Conservation (phyloP, 2,797 vertebrate genomes). For the Otolemur crassicaudatus region DNA sequence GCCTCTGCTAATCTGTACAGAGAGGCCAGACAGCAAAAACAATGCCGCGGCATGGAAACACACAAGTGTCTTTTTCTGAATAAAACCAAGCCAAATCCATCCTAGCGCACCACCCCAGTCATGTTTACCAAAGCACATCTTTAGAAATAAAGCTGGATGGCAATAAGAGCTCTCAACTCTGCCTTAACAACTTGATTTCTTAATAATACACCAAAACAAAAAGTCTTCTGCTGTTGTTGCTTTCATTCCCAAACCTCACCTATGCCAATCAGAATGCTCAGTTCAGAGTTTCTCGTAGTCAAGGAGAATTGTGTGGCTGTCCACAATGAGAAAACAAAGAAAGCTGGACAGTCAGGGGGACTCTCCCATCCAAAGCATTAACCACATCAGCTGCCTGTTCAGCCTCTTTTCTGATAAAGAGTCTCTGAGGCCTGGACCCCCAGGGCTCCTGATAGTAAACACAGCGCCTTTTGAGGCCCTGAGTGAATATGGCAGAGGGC, state of each 20-base stretch:
- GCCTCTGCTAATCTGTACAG: neutral
- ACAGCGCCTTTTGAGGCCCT: neutral
- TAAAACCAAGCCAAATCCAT: neutral
- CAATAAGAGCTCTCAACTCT: neutral
- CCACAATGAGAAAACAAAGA: neutral
- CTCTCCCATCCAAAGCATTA: neutral
- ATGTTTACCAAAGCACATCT: neutral
- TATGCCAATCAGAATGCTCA: neutral
- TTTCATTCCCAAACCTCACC: neutral
- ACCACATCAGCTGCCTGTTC: fast-evolving
- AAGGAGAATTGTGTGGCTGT: neutral
- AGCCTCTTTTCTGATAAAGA: neutral
- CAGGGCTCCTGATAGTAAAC: neutral
- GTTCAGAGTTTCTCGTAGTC: neutral
- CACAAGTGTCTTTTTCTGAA: neutral
- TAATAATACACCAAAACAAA: neutral
- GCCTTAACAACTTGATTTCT: neutral
- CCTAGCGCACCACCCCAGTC: neutral
- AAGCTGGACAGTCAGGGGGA: neutral
- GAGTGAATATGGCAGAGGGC: neutral
- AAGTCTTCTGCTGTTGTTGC: neutral
- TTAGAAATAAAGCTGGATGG: constrained; percentile 14
- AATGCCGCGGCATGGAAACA: neutral
- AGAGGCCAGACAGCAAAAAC: neutral
- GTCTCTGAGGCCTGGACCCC: neutral